These are phyloP conservation scores for Brevimyrus niger DNA, from an alignment of 2,113 vertebrate species.

Conservation along the genomic window DNA sequence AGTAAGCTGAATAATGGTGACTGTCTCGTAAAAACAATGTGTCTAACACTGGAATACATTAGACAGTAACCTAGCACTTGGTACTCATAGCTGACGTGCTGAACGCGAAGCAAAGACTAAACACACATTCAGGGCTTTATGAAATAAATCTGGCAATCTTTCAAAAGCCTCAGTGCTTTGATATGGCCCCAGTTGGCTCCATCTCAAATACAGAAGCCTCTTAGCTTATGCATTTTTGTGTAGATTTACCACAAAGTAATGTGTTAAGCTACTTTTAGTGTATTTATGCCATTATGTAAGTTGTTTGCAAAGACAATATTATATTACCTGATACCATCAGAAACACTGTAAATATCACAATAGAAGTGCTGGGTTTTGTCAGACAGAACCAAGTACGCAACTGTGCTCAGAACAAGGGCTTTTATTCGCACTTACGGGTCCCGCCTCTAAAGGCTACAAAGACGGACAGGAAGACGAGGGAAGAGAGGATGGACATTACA, in stretches of 20 bases:
- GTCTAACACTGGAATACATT: not conserved
- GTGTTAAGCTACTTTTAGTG: not conserved
- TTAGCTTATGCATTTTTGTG: not conserved
- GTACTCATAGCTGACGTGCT: too few relatives aligned
- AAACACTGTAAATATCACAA: not conserved
- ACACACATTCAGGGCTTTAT: too few relatives aligned
- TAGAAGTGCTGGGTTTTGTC: too few relatives aligned
- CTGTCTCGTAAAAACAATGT: too few relatives aligned
- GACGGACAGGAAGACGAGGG: not conserved
- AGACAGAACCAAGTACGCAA: not conserved
- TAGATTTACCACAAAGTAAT: not conserved
- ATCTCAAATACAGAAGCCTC: not conserved
- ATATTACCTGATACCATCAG: not conserved
- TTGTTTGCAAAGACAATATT: not conserved
- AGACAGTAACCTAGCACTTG: not conserved
- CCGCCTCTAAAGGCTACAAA: not conserved
- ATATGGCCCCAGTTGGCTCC: not conserved
- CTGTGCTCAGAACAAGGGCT: not conserved
- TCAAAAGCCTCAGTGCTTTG: not conserved
- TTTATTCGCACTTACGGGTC: conserved; percentile 5
- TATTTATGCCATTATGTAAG: not conserved
- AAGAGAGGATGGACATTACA: not conserved
- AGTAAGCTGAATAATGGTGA: not conserved
- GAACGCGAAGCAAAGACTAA: too few relatives aligned
- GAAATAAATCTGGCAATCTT: not conserved